Conservation (phyloP, 2,113 vertebrate genomes). For the Syngnathus typhle region DNA sequence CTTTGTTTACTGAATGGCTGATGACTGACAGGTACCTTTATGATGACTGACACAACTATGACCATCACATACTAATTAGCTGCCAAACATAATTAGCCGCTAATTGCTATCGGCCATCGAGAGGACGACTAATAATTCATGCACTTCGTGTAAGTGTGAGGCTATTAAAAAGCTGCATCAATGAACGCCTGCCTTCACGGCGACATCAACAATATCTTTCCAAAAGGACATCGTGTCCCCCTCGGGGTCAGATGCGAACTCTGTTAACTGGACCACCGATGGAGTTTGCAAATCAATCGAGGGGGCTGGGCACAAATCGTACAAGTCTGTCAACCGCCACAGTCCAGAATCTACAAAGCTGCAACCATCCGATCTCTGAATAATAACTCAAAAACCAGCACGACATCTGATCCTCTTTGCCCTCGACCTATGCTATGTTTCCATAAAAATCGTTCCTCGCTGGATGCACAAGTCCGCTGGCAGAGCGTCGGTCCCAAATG, state of each 20-base stretch:
- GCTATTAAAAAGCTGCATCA: slow-evolving; percentile 3
- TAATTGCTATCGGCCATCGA: not conserved
- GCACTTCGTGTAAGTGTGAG: not conserved
- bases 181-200: not conserved
- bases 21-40: not conserved
- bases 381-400: slow-evolving; percentile 7
- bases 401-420: slow-evolving; percentile 6
- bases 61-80: not conserved
- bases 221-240: not conserved
- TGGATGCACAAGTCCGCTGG: not conserved
- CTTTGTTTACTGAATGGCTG: not conserved
- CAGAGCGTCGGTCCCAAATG: slow-evolving; percentile 16
- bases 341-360: not conserved
- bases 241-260: not conserved
- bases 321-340: not conserved
- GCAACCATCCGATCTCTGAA: slow-evolving; percentile 8
- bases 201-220: not conserved
- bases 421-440: slow-evolving; percentile 1
- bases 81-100: slow-evolving; percentile 8
- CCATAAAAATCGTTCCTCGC: not conserved
- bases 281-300: not conserved
- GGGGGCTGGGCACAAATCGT: not conserved
- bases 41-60: not conserved
- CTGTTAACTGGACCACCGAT: not conserved
- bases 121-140: not conserved